Evolutionary conservation across 2,113 vertebrate genomes (phyloP).

Genomic region (Antechinus flavipes): DNA sequence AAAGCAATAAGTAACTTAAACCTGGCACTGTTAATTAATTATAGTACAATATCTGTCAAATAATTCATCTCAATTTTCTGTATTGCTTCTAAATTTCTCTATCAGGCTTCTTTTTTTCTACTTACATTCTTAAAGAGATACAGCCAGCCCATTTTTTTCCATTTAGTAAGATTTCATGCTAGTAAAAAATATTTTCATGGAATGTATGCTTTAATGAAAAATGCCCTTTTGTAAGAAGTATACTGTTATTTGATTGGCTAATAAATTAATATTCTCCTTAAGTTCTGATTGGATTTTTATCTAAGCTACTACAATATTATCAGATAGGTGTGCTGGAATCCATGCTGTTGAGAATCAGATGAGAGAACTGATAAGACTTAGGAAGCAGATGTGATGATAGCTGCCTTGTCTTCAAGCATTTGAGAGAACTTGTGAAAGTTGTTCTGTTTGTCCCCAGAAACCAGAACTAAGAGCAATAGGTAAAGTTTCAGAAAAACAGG

Average conservation of each 20-base stretch:
- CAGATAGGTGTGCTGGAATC: background rate
- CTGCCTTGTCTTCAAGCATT: background rate
- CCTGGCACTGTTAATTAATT: constrained; percentile 64
- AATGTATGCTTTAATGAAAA: constrained; percentile 38
- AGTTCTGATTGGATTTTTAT: constrained; percentile 23
- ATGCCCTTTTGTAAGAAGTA: constrained; percentile 32
- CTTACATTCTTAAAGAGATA: constrained; percentile 41
- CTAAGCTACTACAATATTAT: background rate
- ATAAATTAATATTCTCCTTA: constrained; percentile 42
- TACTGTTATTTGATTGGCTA: constrained; percentile 32
- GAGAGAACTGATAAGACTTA: background rate
- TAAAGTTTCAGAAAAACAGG: background rate
- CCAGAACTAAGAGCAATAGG: background rate
- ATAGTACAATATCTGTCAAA: constrained; percentile 49
- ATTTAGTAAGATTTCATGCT: constrained; percentile 45
- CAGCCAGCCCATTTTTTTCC: constrained; percentile 40
- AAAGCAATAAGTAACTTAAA: constrained; percentile 78
- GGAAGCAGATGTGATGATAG: background rate
- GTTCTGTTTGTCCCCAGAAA: background rate
- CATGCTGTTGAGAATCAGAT: background rate
- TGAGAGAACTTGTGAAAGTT: background rate
- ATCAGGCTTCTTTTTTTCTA: constrained; percentile 25
- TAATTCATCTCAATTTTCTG: constrained; percentile 63
- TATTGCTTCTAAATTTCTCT: constrained; percentile 46
- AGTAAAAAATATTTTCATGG: constrained; percentile 22